Evolutionary conservation across 2,113 vertebrate species (phyloP), one percentile per base, ranked within the genome.

Genomic region (Phylloscopus trochilus): DNA sequence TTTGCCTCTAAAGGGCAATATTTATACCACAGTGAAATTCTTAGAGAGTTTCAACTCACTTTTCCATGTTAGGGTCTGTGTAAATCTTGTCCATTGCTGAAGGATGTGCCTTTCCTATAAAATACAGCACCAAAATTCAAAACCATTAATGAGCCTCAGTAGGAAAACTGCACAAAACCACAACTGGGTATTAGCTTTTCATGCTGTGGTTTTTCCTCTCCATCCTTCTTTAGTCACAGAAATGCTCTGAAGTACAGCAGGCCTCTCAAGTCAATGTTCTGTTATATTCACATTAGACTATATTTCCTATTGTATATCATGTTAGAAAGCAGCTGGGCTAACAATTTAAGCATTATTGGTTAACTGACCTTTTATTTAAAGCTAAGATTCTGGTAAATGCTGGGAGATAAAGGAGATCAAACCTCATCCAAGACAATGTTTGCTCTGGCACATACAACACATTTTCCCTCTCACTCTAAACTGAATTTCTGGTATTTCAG

Each of bases 1-100:
- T 95, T 86, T 58, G 77, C n/a, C 67, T 64, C 60, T 82, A 74
- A 86, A 77, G 3, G 6, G 15, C 10, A 63, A 37, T 39, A 92
- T 90, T 82, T 60, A 41, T 21, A 74, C 6, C 52, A 51, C 60
- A 43, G 28, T 21, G 59, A 82, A 58, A 72, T 69, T 43, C 41
- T 87, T 15, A 44, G 5, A 75, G 24, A 24, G 23, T 80, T 91
- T 93, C 49, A 93, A 98, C 98, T 98, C 97, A 98, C 98, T 87
- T 97, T 91, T 98, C 98, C 76, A 94, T 58, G 80, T 84, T 96
- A 27, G 78, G 43, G 27, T 98, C 98, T 84, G 73, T 39, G 82
- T 83, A 97, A 44, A 92, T 68, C 17, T 86, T 96, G 90, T 98
- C 97, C 98, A 98, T 98, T 72, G 86, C 83, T 86, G 75, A 87